Evolutionary conservation across 2,113 vertebrate genomes (phyloP).

Genomic region (Lepisosteus osseus): DNA sequence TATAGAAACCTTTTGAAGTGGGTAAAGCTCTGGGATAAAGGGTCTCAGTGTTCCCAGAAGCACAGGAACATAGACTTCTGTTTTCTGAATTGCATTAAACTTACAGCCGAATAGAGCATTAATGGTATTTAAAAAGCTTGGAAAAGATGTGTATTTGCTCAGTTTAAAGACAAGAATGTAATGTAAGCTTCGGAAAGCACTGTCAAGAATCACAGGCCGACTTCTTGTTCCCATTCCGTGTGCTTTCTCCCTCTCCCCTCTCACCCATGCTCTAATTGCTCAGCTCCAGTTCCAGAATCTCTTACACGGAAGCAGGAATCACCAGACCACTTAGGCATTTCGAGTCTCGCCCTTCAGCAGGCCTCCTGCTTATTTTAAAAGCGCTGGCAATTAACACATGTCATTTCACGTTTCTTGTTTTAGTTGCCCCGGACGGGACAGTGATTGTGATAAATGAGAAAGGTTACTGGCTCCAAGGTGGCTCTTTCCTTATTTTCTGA

Average conservation of each 20-base stretch:
- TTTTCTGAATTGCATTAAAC: too few relatives aligned
- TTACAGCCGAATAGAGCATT: too few relatives aligned
- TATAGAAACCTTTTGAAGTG: too few relatives aligned
- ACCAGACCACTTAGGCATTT: not conserved
- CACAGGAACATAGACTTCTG: too few relatives aligned
- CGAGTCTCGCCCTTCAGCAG: not conserved
- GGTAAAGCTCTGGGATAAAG: too few relatives aligned
- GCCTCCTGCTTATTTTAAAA: constrained; percentile 50
- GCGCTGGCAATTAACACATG: constrained; percentile 62
- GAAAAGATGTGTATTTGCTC: too few relatives aligned
- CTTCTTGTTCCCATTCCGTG: constrained; percentile 30
- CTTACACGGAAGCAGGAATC: too few relatives aligned
- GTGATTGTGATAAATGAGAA: constrained; percentile 69
- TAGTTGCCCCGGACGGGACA: constrained; percentile 56
- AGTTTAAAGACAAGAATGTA: too few relatives aligned
- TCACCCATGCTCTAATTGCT: constrained; percentile 4
- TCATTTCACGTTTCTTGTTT: constrained; percentile 59
- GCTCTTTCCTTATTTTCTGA: constrained; percentile 31
- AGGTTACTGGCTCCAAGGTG: constrained; percentile 27
- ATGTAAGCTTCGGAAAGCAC: too few relatives aligned
- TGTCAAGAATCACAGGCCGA: not conserved
- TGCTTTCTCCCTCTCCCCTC: constrained; percentile 36
- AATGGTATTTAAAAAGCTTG: too few relatives aligned
- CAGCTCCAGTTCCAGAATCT: too few relatives aligned
- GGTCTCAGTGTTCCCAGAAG: too few relatives aligned